phyloP scores from a whole-genome alignment of 1,140 invertebrate genomes.

The Drosophila sproati region DNA sequence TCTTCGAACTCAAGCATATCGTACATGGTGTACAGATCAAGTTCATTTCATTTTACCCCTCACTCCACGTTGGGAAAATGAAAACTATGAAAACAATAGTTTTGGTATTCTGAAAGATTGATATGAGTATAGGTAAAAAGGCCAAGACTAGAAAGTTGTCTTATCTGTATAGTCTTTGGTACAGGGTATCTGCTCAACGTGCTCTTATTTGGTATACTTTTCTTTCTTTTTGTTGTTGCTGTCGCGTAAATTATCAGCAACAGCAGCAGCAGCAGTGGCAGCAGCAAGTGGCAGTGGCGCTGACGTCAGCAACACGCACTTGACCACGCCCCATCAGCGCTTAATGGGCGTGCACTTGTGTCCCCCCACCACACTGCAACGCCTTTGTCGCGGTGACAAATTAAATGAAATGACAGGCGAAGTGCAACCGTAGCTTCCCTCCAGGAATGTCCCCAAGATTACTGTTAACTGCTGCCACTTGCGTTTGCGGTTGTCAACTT shows the following conservation, averaged over 20 bases:
- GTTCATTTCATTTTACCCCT: no score
- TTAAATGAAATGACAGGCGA: constrained; percentile 55
- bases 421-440: constrained; percentile 4
- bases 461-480: constrained; percentile 13
- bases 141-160: no score
- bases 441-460: background rate
- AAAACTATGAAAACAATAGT: no score
- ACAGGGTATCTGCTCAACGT: background rate
- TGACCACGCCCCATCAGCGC: constrained; percentile 48
- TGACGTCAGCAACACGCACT: constrained; percentile 56
- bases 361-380: background rate
- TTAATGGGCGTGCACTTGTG: constrained; percentile 32
- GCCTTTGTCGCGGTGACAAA: constrained; percentile 55
- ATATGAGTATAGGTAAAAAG: no score
- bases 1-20: no score
- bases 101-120: no score
- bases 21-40: no score
- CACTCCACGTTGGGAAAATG: no score
- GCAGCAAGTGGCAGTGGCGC: constrained; percentile 23
- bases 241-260: constrained; percentile 31
- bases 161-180: background rate
- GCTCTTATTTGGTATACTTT: background rate
- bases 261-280: background rate
- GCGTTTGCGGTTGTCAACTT: constrained; percentile 46
- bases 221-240: background rate